A percentile compares a stretch with the other conserved stretches of the same genome.
Conservation (phyloP, 1,140 invertebrate species). For the Drosophila takahashii region DNA sequence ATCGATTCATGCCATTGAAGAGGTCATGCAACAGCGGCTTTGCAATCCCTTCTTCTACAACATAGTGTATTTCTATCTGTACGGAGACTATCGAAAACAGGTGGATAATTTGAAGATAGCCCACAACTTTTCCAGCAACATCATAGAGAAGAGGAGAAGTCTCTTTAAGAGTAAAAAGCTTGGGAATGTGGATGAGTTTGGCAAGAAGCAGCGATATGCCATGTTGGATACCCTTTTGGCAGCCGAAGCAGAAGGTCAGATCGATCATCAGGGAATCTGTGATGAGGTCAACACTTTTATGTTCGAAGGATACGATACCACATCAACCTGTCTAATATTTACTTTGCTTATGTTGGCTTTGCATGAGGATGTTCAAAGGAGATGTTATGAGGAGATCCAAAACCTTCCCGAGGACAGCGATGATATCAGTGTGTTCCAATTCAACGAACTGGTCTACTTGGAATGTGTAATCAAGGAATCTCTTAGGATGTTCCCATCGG, state of each 20-base stretch:
- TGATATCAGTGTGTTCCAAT: slow-evolving; percentile 85
- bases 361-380: slow-evolving; percentile 88
- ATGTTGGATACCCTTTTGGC: slow-evolving; percentile 92
- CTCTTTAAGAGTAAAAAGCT: slow-evolving; percentile 27
- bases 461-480: slow-evolving; percentile 88
- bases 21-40: slow-evolving; percentile 48
- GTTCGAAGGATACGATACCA: slow-evolving; percentile 92
- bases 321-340: slow-evolving; percentile 87
- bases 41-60: slow-evolving; percentile 66
- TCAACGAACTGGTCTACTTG: slow-evolving; percentile 87
- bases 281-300: slow-evolving; percentile 95
- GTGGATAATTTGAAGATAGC: slow-evolving; percentile 52
- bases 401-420: slow-evolving; percentile 29
- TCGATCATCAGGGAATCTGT: slow-evolving; percentile 89
- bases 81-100: slow-evolving; percentile 54
- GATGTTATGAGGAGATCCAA: slow-evolving; percentile 85
- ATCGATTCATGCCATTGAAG: slow-evolving; percentile 63
- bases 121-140: slow-evolving; percentile 71
- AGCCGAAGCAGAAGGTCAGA: slow-evolving; percentile 85
- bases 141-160: slow-evolving; percentile 63
- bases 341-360: slow-evolving; percentile 87
- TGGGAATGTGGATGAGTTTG: slow-evolving; percentile 13
- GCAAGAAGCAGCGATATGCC: slow-evolving; percentile 87
- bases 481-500: slow-evolving; percentile 88
- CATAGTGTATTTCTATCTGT: slow-evolving; percentile 50